Percentiles rank a stretch among this genome's conserved stretches.
Evolutionary conservation across 2,888 invertebrate genomes (phyloP).

Genomic region (Drosophila mimica): DNA sequence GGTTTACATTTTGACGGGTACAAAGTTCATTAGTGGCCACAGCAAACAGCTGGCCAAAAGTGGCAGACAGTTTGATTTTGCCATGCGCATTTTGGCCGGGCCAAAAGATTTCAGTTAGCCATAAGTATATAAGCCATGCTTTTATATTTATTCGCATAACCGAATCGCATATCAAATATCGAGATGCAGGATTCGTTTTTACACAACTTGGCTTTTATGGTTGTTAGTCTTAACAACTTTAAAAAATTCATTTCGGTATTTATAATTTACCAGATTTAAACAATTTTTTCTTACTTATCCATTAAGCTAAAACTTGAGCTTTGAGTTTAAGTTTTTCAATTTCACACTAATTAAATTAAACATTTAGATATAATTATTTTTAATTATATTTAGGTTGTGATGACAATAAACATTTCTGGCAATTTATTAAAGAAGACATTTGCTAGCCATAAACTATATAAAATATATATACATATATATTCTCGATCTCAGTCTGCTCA

Average conservation of each 20-base stretch:
- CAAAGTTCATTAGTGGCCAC: slow-evolving; percentile 43
- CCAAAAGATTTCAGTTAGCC: slow-evolving; percentile 59
- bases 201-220: not conserved
- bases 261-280: not conserved
- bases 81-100: not conserved
- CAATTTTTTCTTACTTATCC: no score
- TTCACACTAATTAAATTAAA: not conserved
- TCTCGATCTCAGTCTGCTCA: not conserved
- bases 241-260: not conserved
- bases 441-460: not conserved
- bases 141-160: slow-evolving; percentile 13
- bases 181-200: not conserved
- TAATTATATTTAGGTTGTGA: not conserved
- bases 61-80: slow-evolving; percentile 23
- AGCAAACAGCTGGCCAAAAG: slow-evolving; percentile 27
- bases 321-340: no score
- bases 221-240: not conserved
- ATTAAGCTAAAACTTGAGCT: no score
- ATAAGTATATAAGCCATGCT: slow-evolving; percentile 21
- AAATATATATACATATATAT: not conserved
- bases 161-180: not conserved
- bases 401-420: not conserved
- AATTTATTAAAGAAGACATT: no score
- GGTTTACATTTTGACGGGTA: slow-evolving; percentile 35
- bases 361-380: not conserved